Percentiles rank a stretch among this genome's conserved stretches.
Conservation (phyloP, 2,888 invertebrate genomes). For the Cephus rjabovi region DNA sequence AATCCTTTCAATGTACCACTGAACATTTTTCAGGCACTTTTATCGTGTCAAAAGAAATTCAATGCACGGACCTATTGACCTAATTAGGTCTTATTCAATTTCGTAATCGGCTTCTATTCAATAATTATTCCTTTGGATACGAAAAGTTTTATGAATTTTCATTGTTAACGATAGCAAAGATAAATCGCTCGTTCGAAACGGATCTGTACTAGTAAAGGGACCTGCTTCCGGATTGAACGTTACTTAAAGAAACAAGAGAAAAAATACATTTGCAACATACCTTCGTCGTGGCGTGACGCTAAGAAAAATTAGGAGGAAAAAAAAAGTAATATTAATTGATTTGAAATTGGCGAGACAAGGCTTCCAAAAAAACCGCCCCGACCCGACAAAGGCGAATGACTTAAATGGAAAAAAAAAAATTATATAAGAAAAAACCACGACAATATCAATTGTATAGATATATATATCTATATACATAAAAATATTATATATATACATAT, state of each 20-base stretch:
- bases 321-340: not conserved
- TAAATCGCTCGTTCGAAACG: too few species aligned
- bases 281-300: not conserved
- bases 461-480: conserved; percentile 26
- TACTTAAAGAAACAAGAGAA: not conserved
- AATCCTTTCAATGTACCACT: too few species aligned
- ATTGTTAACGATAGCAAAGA: too few species aligned
- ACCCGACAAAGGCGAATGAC: conserved; percentile 15
- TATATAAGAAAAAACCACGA: conserved; percentile 20
- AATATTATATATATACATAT: conserved; percentile 21
- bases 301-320: not conserved
- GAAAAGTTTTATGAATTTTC: too few species aligned
- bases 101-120: too few species aligned
- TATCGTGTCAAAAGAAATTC: too few species aligned
- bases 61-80: too few species aligned
- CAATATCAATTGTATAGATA: conserved; percentile 30
- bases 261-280: not conserved
- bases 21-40: too few species aligned
- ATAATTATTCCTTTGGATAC: too few species aligned
- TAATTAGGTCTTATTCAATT: too few species aligned
- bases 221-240: not conserved
- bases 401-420: conserved; percentile 12
- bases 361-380: not conserved
- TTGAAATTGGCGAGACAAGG: not conserved
- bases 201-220: not conserved